Conservation (phyloP, 2,888 invertebrate genomes). For the Tigriopus californicus region DNA sequence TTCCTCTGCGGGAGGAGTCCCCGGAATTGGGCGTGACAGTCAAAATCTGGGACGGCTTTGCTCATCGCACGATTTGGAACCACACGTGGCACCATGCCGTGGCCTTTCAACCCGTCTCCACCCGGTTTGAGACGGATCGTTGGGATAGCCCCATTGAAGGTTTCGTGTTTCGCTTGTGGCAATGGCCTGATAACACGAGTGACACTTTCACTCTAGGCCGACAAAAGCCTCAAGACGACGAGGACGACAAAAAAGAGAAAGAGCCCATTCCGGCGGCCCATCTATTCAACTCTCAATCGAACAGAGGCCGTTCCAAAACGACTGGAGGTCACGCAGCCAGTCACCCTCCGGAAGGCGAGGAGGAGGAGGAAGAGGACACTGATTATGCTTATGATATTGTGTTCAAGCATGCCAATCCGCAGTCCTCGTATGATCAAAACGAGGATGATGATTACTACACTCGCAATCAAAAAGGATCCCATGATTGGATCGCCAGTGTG, state of each 20-base stretch:
- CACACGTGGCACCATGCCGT: slow-evolving; percentile 6
- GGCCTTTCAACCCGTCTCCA: slow-evolving; percentile 5
- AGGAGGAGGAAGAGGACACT: neutral
- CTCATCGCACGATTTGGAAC: slow-evolving; percentile 1
- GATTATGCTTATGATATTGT: neutral
- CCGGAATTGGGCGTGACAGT: slow-evolving; percentile 6
- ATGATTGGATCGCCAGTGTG: no score
- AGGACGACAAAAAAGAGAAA: neutral
- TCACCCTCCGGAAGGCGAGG: neutral
- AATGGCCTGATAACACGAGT: neutral
- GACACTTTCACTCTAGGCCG: neutral
- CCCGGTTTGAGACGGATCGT: slow-evolving; percentile 3
- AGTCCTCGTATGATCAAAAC: neutral
- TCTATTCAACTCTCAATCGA: neutral
- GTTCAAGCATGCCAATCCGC: neutral
- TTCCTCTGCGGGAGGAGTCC: neutral
- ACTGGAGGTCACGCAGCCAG: neutral
- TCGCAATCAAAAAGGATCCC: no score
- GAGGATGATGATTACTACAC: no score
- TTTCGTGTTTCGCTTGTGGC: slow-evolving; percentile 3
- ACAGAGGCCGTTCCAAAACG: neutral
- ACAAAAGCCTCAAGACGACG: neutral
- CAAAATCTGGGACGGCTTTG: slow-evolving; percentile 11
- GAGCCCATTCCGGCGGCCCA: neutral
- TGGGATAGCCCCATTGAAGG: slow-evolving; percentile 3